Conservation (phyloP, 2,888 invertebrate species). For the Drosophila tripunctata region DNA sequence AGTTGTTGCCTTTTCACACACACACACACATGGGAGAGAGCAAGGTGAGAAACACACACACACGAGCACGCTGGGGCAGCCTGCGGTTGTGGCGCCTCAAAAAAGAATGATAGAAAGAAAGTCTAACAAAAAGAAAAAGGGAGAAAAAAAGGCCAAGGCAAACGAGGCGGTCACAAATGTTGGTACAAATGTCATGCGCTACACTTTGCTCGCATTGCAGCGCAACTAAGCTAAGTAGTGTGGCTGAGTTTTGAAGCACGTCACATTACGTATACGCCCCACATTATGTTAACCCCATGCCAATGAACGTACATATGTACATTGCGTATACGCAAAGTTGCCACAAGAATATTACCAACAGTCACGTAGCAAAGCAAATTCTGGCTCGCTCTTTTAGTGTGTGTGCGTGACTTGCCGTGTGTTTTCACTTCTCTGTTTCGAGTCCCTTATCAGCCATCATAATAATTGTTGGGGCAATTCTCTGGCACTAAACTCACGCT, state of each 20-base stretch:
- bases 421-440: background rate
- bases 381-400: conserved; percentile 47
- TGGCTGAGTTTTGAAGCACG: conserved; percentile 56
- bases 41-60: conserved; percentile 37
- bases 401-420: conserved; percentile 50
- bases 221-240: conserved; percentile 58
- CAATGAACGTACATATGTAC: no score
- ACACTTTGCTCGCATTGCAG: conserved; percentile 57
- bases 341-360: conserved; percentile 64
- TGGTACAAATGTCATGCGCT: conserved; percentile 67
- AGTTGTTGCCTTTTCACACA: conserved; percentile 32
- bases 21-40: no score
- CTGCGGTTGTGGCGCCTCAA: conserved; percentile 1
- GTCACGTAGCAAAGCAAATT: conserved; percentile 69
- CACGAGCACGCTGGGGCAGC: background rate
- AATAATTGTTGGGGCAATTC: conserved; percentile 78
- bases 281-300: conserved; percentile 45
- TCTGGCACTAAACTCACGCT: conserved; percentile 53
- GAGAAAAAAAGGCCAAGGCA: conserved; percentile 46
- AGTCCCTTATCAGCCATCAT: conserved; percentile 74
- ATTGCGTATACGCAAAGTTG: conserved; percentile 60
- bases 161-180: conserved; percentile 55
- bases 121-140: background rate
- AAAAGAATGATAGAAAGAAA: background rate
- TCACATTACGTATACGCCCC: conserved; percentile 71